A percentile compares a stretch with the other conserved stretches of the same genome.
These are phyloP conservation scores for Cydia strobilella DNA, from an alignment of 1,140 invertebrate genomes.

Conservation along the genomic window DNA sequence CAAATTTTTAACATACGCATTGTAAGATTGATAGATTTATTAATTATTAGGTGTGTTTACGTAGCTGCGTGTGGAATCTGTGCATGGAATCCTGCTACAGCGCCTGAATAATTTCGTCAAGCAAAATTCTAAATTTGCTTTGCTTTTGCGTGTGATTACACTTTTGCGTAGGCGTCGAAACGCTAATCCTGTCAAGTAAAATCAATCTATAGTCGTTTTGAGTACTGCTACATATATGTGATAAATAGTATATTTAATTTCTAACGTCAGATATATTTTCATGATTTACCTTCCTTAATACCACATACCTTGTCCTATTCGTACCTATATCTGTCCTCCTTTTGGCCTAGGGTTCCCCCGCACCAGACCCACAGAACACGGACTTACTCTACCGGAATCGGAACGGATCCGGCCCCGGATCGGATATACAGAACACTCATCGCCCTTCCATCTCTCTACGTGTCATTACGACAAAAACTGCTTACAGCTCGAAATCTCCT, in stretches of 20 bases:
- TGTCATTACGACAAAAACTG: background rate
- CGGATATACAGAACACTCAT: background rate
- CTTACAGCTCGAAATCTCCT: background rate
- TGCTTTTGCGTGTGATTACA: too few relatives aligned
- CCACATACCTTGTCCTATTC: background rate
- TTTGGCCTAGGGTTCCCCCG: background rate
- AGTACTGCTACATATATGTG: too few relatives aligned
- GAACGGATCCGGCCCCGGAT: background rate
- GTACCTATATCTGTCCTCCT: background rate
- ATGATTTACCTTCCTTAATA: background rate
- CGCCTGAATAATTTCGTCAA: background rate
- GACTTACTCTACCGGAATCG: background rate
- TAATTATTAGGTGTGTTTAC: too few relatives aligned
- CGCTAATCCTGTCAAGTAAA: slow-evolving; percentile 1
- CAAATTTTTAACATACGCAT: too few relatives aligned
- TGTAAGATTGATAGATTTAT: too few relatives aligned
- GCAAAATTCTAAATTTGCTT: background rate
- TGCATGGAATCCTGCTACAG: background rate
- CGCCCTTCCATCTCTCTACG: background rate
- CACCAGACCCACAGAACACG: background rate
- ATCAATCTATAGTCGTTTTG: background rate
- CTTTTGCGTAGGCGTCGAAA: background rate
- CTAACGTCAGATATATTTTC: background rate
- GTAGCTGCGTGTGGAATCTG: background rate
- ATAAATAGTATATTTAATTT: background rate